A percentile compares a stretch with the other conserved stretches of the same genome.
Conservation (phyloP, 2,797 vertebrate species). For the Clarias pachynema region DNA sequence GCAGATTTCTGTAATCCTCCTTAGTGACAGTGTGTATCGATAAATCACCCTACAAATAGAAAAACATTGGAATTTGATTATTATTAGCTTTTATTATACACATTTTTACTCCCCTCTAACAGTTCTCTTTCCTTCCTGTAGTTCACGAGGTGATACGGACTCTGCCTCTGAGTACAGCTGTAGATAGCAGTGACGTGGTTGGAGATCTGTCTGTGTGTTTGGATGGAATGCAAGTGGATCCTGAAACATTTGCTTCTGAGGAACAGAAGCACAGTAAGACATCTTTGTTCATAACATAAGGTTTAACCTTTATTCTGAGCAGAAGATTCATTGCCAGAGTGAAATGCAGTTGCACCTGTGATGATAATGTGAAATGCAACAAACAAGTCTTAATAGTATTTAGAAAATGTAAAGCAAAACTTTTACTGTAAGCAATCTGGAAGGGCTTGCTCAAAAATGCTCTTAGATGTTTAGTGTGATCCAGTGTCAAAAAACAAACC, state of each 20-base stretch:
- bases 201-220: conserved; percentile 93
- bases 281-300: neutral
- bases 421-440: neutral
- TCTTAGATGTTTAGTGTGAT: neutral
- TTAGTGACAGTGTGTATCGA: neutral
- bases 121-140: conserved; percentile 56
- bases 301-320: neutral
- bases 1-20: neutral
- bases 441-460: neutral
- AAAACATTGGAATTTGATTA: neutral
- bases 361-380: neutral
- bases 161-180: conserved; percentile 84
- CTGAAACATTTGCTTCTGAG: conserved; percentile 75
- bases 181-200: conserved; percentile 84
- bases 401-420: too few relatives aligned
- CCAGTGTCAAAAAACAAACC: neutral
- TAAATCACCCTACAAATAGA: neutral
- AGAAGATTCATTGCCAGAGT: neutral
- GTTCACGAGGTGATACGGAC: conserved; percentile 93
- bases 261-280: conserved; percentile 71
- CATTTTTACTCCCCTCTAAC: neutral
- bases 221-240: conserved; percentile 88
- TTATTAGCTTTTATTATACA: neutral
- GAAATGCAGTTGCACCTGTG: neutral
- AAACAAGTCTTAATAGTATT: neutral